These are phyloP conservation scores for Bathynomus jamesi DNA, from an alignment of 1,140 invertebrate genomes.

Conservation along the genomic window DNA sequence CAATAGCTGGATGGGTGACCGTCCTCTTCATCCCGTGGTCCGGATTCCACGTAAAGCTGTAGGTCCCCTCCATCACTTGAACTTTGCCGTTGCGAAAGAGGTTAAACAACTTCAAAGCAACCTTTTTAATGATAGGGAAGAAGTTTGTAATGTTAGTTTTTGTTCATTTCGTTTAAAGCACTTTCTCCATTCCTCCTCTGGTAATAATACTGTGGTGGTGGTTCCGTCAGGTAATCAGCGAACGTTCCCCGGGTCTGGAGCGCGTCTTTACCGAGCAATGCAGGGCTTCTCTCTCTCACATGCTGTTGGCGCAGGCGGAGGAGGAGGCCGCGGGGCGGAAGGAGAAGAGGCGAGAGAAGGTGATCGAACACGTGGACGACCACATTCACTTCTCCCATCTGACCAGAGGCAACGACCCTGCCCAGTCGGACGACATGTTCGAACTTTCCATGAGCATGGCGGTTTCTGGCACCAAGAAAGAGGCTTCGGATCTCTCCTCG, in stretches of 20 bases:
- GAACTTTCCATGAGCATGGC: constrained; percentile 90
- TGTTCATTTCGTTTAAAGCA: too few relatives aligned
- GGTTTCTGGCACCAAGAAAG: constrained; percentile 59
- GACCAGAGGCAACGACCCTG: constrained; percentile 56
- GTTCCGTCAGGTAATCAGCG: constrained; percentile 70
- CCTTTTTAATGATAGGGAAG: too few relatives aligned
- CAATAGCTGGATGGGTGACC: too few relatives aligned
- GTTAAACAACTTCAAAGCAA: too few relatives aligned
- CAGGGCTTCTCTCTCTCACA: constrained; percentile 68
- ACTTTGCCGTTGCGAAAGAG: too few relatives aligned
- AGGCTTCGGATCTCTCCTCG: constrained; percentile 51
- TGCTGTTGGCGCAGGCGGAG: constrained; percentile 69
- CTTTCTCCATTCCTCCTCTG: too few relatives aligned
- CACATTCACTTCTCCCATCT: constrained; percentile 80
- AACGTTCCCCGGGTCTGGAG: constrained; percentile 59
- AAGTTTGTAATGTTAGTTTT: too few relatives aligned
- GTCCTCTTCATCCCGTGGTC: too few relatives aligned
- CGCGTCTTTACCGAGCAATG: constrained; percentile 72
- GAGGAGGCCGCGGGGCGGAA: constrained; percentile 56
- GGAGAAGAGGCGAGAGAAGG: constrained; percentile 40
- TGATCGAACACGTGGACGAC: constrained; percentile 64
- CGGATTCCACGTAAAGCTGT: too few relatives aligned
- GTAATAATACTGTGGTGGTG: too few relatives aligned
- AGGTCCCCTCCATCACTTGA: too few relatives aligned
- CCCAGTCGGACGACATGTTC: constrained; percentile 77